Evolutionary conservation across 2,888 invertebrate species (phyloP).

Genomic region (Syrphus vitripennis): DNA sequence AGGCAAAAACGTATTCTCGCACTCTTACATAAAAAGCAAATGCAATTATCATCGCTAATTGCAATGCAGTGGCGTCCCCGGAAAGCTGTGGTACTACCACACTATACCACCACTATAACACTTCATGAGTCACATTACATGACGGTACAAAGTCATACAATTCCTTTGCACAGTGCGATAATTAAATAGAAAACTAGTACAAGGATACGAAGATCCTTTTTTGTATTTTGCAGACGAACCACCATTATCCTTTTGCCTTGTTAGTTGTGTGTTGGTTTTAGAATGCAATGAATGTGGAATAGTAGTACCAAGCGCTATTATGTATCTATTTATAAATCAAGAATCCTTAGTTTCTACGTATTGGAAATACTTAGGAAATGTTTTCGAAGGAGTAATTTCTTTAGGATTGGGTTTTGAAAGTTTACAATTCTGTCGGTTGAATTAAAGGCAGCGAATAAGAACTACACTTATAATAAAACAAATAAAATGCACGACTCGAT

Average conservation of each 20-base stretch:
- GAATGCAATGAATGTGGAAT: constrained; percentile 15
- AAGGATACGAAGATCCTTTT: constrained; percentile 47
- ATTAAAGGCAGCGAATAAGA: neutral
- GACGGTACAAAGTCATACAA: neutral
- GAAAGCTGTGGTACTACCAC: neutral
- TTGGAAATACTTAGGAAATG: neutral
- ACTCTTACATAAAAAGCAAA: constrained; percentile 26
- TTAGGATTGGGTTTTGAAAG: constrained; percentile 6
- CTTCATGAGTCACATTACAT: constrained; percentile 32
- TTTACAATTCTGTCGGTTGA: neutral
- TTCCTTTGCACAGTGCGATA: constrained; percentile 30
- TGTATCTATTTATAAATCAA: neutral
- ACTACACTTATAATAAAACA: no score
- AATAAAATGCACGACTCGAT: no score
- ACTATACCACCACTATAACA: constrained; percentile 6
- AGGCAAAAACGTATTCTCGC: constrained; percentile 21
- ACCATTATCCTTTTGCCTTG: constrained; percentile 27
- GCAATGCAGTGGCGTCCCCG: constrained; percentile 14
- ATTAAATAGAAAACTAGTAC: constrained; percentile 58
- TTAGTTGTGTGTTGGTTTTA: constrained; percentile 18
- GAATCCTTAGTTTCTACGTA: neutral
- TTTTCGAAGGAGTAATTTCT: neutral
- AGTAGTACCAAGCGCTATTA: no score
- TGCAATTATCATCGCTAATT: constrained; percentile 60
- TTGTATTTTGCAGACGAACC: neutral